These are phyloP conservation scores for Varanus salvator DNA, from an alignment of 2,113 vertebrate genomes.

Conservation along the genomic window DNA sequence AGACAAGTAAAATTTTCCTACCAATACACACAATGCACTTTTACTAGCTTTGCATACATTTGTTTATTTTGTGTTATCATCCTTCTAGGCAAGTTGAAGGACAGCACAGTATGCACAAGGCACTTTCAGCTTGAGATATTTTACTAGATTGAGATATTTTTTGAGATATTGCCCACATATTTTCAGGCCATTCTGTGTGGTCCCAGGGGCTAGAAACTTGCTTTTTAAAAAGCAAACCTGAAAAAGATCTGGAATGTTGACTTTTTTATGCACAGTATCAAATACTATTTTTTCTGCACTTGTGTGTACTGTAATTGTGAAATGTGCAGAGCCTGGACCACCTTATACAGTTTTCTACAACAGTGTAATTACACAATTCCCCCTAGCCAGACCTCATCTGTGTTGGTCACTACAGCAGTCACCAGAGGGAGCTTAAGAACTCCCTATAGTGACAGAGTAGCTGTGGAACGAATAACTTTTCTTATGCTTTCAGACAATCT, in stretches of 20 bases:
- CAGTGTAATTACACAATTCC: neutral
- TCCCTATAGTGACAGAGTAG: neutral
- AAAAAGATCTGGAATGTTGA: neutral
- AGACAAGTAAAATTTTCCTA: neutral
- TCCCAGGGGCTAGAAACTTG: neutral
- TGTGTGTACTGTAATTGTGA: neutral
- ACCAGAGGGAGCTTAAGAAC: conserved; percentile 24
- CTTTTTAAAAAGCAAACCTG: neutral
- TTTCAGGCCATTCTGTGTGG: neutral
- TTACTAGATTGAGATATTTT: neutral
- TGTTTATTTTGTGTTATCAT: neutral
- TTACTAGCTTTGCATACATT: neutral
- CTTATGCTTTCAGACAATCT: neutral
- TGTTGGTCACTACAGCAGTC: neutral
- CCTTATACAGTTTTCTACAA: neutral
- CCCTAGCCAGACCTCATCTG: neutral
- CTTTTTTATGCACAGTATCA: neutral
- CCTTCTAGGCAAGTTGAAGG: neutral
- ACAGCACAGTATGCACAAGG: neutral
- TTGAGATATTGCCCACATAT: neutral
- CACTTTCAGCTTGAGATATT: neutral
- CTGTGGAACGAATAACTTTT: neutral
- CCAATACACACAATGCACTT: neutral
- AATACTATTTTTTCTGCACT: neutral
- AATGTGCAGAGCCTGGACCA: neutral